Conservation (phyloP, 2,888 invertebrate genomes). For the Xestia ashworthii region DNA sequence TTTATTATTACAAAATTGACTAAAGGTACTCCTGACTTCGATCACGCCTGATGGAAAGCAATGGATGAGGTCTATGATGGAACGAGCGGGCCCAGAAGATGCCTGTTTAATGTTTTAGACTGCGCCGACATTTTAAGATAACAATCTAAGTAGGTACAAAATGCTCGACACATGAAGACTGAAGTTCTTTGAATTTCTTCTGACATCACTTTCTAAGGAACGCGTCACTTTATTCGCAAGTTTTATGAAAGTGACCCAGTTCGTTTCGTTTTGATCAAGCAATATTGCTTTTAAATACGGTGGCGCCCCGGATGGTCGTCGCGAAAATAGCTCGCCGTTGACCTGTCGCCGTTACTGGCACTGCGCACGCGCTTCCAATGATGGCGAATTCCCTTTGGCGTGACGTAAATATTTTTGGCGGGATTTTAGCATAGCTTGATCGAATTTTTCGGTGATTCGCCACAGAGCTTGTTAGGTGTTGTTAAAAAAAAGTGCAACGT, state of each 20-base stretch:
- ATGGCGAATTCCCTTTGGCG: slow-evolving; percentile 45
- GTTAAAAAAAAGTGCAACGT: background rate
- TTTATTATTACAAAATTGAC: too few relatives aligned
- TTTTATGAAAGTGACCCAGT: slow-evolving; percentile 61
- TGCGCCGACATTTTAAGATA: background rate
- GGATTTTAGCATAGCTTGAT: slow-evolving; percentile 21
- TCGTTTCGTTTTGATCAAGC: slow-evolving; percentile 61
- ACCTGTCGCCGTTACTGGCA: slow-evolving; percentile 62
- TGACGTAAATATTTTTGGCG: slow-evolving; percentile 52
- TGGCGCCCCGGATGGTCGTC: slow-evolving; percentile 60
- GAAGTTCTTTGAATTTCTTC: slow-evolving; percentile 3
- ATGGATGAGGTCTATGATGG: too few relatives aligned
- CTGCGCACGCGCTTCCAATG: slow-evolving; percentile 52
- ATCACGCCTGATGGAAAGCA: too few relatives aligned
- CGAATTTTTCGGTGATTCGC: background rate
- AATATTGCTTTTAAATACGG: slow-evolving; percentile 64
- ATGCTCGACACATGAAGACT: background rate
- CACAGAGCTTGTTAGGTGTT: background rate
- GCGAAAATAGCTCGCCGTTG: slow-evolving; percentile 67
- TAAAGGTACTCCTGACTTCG: too few relatives aligned
- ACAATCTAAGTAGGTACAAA: background rate
- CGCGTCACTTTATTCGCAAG: slow-evolving; percentile 23
- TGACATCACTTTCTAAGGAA: slow-evolving; percentile 27
- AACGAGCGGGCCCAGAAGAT: too few relatives aligned
- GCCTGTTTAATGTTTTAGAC: background rate